Evolutionary conservation across 2,113 vertebrate genomes (phyloP).

Genomic region (Suncus etruscus): DNA sequence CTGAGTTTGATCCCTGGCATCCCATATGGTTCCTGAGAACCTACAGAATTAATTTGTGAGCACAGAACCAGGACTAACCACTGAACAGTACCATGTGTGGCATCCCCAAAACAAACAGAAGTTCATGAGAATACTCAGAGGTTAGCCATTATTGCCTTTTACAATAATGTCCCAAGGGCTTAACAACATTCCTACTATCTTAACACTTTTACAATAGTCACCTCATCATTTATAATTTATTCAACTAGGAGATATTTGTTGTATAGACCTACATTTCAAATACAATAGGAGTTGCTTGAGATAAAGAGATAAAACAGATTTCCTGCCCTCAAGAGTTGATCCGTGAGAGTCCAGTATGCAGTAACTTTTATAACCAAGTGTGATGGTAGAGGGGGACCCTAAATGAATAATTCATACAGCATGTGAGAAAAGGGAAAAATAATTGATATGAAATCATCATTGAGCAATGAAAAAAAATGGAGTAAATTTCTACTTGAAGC

Average conservation of each 20-base stretch:
- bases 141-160: not conserved
- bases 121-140: too few relatives aligned
- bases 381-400: too few relatives aligned
- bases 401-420: not conserved
- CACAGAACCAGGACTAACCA: too few relatives aligned
- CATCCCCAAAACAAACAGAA: too few relatives aligned
- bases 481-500: not conserved
- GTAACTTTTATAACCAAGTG: not conserved
- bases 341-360: not conserved
- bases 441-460: not conserved
- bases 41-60: too few relatives aligned
- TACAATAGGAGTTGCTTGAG: not conserved
- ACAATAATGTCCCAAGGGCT: not conserved
- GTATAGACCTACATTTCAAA: slow-evolving; percentile 3
- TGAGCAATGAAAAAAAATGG: not conserved
- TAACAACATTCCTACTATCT: not conserved
- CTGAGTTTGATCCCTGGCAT: too few relatives aligned
- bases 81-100: too few relatives aligned
- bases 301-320: not conserved
- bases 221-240: not conserved
- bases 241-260: not conserved
- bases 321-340: not conserved
- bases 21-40: too few relatives aligned
- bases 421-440: not conserved
- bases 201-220: not conserved